Evolutionary conservation across 1,140 invertebrate species (phyloP), one percentile per base, ranked within the genome.

Genomic region (Drosophila asahinai): DNA sequence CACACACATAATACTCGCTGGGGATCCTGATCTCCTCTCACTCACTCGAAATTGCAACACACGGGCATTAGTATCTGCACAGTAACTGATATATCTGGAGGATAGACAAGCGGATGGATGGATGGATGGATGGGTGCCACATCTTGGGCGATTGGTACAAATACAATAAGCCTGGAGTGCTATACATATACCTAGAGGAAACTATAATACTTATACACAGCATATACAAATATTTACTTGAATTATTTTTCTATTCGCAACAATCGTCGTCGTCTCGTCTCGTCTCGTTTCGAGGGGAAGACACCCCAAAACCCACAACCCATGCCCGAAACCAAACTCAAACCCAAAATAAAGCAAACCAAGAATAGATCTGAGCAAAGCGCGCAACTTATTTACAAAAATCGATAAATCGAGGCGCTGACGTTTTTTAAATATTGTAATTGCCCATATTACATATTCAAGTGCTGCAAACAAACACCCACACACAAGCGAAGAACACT

Each of bases 161-260:
- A 89, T 90, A 90, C 86, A 84, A 86, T 81, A 89, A 78, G 48
- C 38, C 52, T 51, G 59, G 58, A 81, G 59, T 82, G 76, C 83
- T 86, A 86, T 60, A 87, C 77, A 86, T 77, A 67, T 80, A 84
- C 76, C 66, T 75, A 86, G 86, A 75, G 83, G 70, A 81, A 83
- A 87, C 80, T 80, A 83, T 89, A 81, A 84, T 72, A 89, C 72
- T 89, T 91, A 91, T 87, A 89, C 83, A 81, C 65, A 6, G 61
- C 38, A 74, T 71, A 78, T 83, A 87, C 71, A 86, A 89, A 87
- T 87, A 87, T 87, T 84, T 87, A 89, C 83, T 89, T 89, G 77
- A 89, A 86, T 90, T 89, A 89, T 89, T 89, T 89, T 89, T 89
- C 82, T 89, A 89, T 89, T 89, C 78, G 81, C 81, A 90, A 87